Conservation (phyloP, 2,888 invertebrate species). For the Griposia aprilina region DNA sequence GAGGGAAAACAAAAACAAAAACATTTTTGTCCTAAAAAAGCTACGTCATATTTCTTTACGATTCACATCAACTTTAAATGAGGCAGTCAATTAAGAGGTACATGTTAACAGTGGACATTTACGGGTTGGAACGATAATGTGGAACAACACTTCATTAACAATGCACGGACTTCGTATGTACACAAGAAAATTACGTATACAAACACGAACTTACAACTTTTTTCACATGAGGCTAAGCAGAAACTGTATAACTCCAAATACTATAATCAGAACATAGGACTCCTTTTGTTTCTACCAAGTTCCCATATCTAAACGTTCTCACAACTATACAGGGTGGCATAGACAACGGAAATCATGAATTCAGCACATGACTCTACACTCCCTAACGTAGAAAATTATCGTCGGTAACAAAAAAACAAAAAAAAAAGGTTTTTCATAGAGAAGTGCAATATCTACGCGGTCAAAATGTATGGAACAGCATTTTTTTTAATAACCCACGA, state of each 20-base stretch:
- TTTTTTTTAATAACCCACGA: too few species aligned
- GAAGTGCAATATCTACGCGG: too few species aligned
- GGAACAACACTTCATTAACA: neutral
- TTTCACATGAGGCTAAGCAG: neutral
- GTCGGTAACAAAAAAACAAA: too few species aligned
- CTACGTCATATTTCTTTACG: neutral
- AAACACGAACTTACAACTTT: neutral
- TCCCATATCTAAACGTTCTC: too few species aligned
- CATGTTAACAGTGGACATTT: slow-evolving; percentile 5
- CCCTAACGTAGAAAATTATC: too few species aligned
- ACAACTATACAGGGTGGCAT: too few species aligned
- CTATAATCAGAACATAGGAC: neutral
- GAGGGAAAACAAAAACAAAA: neutral
- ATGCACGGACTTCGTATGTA: neutral
- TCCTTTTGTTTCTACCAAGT: neutral
- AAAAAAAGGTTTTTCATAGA: too few species aligned
- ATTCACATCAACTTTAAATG: slow-evolving; percentile 5
- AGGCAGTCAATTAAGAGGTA: neutral
- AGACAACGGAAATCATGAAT: too few species aligned
- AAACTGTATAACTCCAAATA: neutral
- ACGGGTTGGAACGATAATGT: neutral
- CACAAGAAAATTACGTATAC: neutral
- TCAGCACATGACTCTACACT: too few species aligned
- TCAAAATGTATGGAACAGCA: too few species aligned
- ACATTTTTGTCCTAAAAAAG: neutral